Percentiles rank a stretch among this genome's conserved stretches.
phyloP scores from a whole-genome alignment of 2,797 vertebrate species.

The Paguma larvata region DNA sequence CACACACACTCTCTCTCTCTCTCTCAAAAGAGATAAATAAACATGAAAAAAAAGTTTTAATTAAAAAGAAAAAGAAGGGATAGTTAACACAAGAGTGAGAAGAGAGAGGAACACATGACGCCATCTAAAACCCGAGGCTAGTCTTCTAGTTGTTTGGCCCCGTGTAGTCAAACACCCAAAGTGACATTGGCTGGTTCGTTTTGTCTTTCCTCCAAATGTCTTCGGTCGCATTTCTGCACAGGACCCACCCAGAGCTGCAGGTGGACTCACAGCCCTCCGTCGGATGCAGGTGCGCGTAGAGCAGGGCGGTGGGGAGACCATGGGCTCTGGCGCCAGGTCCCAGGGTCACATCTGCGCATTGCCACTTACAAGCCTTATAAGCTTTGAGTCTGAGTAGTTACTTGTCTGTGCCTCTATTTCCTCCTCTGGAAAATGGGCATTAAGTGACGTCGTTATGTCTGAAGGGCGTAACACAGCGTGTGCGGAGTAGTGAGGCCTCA shows the following conservation, averaged over 20 bases:
- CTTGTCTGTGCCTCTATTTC: not conserved
- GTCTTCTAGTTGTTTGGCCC: not conserved
- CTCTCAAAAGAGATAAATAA: too few species aligned
- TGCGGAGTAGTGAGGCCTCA: not conserved
- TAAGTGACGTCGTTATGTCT: not conserved
- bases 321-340: not conserved
- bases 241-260: not conserved
- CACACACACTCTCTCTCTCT: too few species aligned
- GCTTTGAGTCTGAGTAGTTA: not conserved
- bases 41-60: too few species aligned
- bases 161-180: not conserved
- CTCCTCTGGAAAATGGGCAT: constrained; percentile 29
- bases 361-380: not conserved
- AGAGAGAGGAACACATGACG: not conserved
- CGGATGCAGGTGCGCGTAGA: not conserved
- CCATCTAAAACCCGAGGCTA: not conserved
- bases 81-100: not conserved
- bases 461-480: not conserved
- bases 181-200: not conserved
- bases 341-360: not conserved
- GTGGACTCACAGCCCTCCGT: not conserved
- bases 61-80: not conserved
- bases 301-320: not conserved
- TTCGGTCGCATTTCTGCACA: not conserved
- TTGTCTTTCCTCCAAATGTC: not conserved